phyloP scores from a whole-genome alignment of 2,113 vertebrate species.

The Pogona vitticeps region DNA sequence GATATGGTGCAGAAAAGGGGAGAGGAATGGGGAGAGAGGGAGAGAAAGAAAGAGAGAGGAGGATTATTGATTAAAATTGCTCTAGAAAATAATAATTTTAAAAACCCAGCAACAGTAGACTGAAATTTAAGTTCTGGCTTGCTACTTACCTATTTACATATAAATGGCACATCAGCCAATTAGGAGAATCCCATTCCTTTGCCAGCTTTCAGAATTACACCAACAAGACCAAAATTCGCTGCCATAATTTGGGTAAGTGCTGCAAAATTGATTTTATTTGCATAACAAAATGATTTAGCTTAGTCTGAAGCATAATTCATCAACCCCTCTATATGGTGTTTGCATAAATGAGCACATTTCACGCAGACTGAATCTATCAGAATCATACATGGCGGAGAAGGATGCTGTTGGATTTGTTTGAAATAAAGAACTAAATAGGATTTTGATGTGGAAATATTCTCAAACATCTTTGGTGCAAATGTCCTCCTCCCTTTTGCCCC shows the following conservation, averaged over 20 bases:
- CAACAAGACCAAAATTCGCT: slow-evolving; percentile 11
- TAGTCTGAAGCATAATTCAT: slow-evolving; percentile 36
- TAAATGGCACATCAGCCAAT: not conserved
- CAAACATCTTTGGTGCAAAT: not conserved
- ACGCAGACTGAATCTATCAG: slow-evolving; percentile 27
- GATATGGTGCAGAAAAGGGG: not conserved
- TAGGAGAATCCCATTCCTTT: not conserved
- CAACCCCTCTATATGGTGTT: slow-evolving; percentile 17
- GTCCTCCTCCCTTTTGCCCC: not conserved
- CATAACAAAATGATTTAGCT: slow-evolving; percentile 38
- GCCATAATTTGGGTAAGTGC: slow-evolving; percentile 18
- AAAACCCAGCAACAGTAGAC: not conserved
- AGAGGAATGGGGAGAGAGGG: not conserved
- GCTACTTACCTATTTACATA: not conserved
- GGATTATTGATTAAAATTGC: not conserved
- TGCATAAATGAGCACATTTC: slow-evolving; percentile 43
- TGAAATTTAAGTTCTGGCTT: not conserved
- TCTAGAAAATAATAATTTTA: not conserved
- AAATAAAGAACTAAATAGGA: slow-evolving; percentile 11
- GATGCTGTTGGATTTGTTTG: slow-evolving; percentile 30
- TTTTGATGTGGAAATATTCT: slow-evolving; percentile 22
- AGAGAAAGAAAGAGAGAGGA: not conserved
- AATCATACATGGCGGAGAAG: not conserved
- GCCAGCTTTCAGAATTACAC: slow-evolving; percentile 11
- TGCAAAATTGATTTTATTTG: slow-evolving; percentile 34